Conservation (phyloP, 2,888 invertebrate species). For the Oasisia sp. region DNA sequence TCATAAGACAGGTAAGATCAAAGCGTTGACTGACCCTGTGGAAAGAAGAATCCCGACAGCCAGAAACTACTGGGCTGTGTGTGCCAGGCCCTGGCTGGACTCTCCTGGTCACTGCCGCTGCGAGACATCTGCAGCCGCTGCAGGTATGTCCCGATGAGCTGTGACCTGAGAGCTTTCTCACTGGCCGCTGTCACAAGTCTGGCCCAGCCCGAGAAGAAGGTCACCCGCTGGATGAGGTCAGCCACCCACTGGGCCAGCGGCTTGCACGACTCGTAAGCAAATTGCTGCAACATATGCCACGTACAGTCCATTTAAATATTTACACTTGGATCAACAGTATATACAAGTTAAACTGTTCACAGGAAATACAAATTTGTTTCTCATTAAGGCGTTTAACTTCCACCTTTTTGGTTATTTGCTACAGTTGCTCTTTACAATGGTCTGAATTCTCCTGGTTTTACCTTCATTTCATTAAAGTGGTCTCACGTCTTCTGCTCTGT, state of each 20-base stretch:
- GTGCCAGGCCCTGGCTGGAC: slow-evolving; percentile 24
- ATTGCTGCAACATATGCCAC: slow-evolving; percentile 46
- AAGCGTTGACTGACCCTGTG: slow-evolving; percentile 55
- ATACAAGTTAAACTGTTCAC: too few species aligned
- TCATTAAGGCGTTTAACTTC: too few species aligned
- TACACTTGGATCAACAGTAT: neutral
- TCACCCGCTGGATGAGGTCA: slow-evolving; percentile 58
- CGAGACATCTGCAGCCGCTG: neutral
- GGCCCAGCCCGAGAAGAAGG: slow-evolving; percentile 63
- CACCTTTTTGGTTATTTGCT: too few species aligned
- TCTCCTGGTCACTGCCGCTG: slow-evolving; percentile 31
- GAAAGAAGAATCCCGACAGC: slow-evolving; percentile 65
- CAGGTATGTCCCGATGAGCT: slow-evolving; percentile 27
- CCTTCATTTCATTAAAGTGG: too few species aligned
- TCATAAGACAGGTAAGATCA: too few species aligned
- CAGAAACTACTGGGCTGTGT: slow-evolving; percentile 47
- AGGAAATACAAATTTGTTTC: too few species aligned
- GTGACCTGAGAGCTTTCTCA: slow-evolving; percentile 51
- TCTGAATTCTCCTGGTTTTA: too few species aligned
- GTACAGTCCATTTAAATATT: neutral
- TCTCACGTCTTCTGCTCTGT: too few species aligned
- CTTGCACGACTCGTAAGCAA: slow-evolving; percentile 63
- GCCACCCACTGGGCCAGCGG: slow-evolving; percentile 60
- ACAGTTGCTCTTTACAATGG: too few species aligned
- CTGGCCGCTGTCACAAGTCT: slow-evolving; percentile 53